phyloP scores from a whole-genome alignment of 2,797 vertebrate genomes.

The Coccyzus lansbergi region DNA sequence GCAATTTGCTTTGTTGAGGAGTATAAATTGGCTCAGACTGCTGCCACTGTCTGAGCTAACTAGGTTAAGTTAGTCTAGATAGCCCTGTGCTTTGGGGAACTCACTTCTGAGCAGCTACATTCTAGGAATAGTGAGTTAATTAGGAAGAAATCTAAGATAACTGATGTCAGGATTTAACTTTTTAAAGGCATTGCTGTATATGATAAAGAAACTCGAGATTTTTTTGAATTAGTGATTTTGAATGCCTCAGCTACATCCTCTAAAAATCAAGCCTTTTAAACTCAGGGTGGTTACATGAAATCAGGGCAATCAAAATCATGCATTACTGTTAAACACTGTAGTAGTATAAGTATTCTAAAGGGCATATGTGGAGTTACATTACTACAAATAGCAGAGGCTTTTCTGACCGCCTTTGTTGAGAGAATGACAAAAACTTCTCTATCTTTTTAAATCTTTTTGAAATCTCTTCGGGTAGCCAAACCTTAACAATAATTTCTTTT shows the following conservation, averaged over 20 bases:
- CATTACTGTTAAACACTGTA: background rate
- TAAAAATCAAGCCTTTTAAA: background rate
- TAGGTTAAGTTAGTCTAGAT: constrained; percentile 31
- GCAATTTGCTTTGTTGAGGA: constrained; percentile 25
- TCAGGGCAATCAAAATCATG: background rate
- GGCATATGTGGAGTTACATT: background rate
- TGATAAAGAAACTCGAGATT: background rate
- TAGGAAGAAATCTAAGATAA: constrained; percentile 24
- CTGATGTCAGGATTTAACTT: background rate
- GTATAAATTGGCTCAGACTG: background rate
- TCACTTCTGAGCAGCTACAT: background rate
- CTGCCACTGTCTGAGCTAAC: constrained; percentile 41
- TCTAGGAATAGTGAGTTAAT: constrained; percentile 21
- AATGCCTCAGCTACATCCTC: background rate
- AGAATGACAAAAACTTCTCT: background rate
- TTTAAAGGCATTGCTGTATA: background rate
- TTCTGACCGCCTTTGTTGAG: background rate
- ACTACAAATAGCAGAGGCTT: background rate
- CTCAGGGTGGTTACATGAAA: background rate
- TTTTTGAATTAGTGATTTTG: background rate
- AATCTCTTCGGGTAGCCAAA: background rate
- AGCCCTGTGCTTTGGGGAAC: constrained; percentile 40
- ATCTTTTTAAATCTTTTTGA: background rate
- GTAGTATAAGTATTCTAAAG: background rate
- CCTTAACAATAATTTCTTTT: background rate